These are phyloP conservation scores for Julus scandinavius DNA, from an alignment of 2,888 invertebrate species.

Conservation along the genomic window DNA sequence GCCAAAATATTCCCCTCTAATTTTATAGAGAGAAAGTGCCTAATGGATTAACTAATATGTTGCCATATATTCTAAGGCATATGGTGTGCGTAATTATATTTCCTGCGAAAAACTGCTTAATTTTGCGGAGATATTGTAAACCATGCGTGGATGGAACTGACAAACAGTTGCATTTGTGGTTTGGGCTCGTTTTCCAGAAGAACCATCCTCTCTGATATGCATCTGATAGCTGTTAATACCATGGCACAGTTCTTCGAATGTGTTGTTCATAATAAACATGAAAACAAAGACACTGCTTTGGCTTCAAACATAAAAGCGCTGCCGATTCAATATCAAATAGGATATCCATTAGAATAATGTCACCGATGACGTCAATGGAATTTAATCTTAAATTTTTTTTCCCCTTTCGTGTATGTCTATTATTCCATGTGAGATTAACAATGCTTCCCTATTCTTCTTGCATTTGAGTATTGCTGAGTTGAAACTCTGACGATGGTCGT, in stretches of 20 bases:
- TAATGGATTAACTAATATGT: too few species aligned
- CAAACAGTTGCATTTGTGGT: not conserved
- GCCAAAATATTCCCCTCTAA: too few species aligned
- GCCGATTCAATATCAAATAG: not conserved
- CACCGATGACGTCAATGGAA: conserved; percentile 42
- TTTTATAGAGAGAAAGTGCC: too few species aligned
- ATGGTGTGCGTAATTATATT: too few species aligned
- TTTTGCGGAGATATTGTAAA: too few species aligned
- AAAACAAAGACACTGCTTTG: not conserved
- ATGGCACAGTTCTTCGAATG: not conserved
- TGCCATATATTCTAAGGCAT: too few species aligned
- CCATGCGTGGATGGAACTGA: not conserved
- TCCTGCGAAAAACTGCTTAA: too few species aligned
- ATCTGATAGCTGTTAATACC: not conserved
- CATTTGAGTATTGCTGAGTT: too few species aligned
- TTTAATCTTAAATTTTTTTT: conserved; percentile 24
- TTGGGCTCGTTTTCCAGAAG: not conserved
- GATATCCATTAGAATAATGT: conserved; percentile 41
- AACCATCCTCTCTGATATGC: not conserved
- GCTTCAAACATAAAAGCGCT: not conserved
- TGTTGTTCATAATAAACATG: not conserved
- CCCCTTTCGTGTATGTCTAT: not conserved
- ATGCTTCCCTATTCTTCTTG: not conserved
- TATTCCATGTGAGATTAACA: not conserved
- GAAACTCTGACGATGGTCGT: not conserved